Base-by-base conservation (phyloP, 1,140 invertebrate genomes). In the Zaprionus davidi region DNA sequence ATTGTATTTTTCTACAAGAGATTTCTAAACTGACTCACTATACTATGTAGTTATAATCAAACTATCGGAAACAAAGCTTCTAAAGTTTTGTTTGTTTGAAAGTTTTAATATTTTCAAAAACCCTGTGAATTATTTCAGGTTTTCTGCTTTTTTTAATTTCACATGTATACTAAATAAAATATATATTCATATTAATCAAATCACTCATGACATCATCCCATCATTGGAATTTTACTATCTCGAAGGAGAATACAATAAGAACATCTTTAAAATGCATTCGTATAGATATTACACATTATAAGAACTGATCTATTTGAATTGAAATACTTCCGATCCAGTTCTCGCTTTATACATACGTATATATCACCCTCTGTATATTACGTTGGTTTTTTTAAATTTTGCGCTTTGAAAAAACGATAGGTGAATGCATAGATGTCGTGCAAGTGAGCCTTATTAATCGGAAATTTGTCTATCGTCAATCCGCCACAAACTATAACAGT, bases 1-100 rank as follows among this genome's bases (percentile, higher is more conserved):
- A 17, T n/a, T 46, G 41, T 46, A 46, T 46, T 46, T 46, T 46
- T 46, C 41, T 46, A 46, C 41, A 46, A 46, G 41, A 46, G 41
- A 46, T 46, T 46, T 46, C 41, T 46, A 46, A 46, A 46, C n/a
- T 15, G n/a, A 46, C 41, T 46, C n/a, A 46, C n/a, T 46, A 46
- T 9, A 17, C 41, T 17, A 46, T 17, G n/a, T 46, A 46, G 41
- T n/a, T 46, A 9, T 17, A 9, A 46, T 46, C 7, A 17, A 46
- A 46, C n/a, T 46, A 9, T 46, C n/a, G 17, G n/a, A 11, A 46
- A 46, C 41, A 46, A 46, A 17, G 41, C 41, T 46, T 46, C n/a
- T 46, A 17, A 46, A 46, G 41, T 17, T 46, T 46, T 46, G n/a
- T 46, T 17, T 17, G n/a, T 46, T 6, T 46, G 1, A n/a, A n/a